phyloP scores from a whole-genome alignment of 2,888 invertebrate genomes.

The Papilio gigon region DNA sequence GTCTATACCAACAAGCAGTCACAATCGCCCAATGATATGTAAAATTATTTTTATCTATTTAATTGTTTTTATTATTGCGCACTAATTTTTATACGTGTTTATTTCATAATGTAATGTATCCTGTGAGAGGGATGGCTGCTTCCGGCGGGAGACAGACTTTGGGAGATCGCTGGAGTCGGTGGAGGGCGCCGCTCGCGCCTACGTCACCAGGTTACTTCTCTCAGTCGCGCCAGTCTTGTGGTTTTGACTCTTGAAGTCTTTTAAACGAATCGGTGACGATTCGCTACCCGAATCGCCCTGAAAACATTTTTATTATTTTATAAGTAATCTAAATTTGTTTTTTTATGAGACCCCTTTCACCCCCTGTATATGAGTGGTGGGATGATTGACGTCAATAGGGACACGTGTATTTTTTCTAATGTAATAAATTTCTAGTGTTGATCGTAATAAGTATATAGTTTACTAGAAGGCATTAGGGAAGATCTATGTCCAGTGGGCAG shows the following conservation, averaged over 20 bases:
- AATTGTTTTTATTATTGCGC: conserved; percentile 69
- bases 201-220: conserved; percentile 71
- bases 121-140: conserved; percentile 29
- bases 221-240: conserved; percentile 69
- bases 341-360: too few species aligned
- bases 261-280: conserved; percentile 83
- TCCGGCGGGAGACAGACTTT: conserved; percentile 38
- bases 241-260: conserved; percentile 78
- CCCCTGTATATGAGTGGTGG: too few species aligned
- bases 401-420: too few species aligned
- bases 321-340: too few species aligned
- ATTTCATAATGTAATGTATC: conserved; percentile 43
- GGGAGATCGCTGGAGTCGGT: conserved; percentile 43
- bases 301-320: conserved; percentile 44
- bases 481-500: too few species aligned
- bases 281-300: conserved; percentile 86
- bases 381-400: too few species aligned
- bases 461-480: too few species aligned
- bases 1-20: conserved; percentile 79
- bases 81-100: conserved; percentile 60
- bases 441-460: too few species aligned
- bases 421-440: too few species aligned
- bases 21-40: conserved; percentile 84
- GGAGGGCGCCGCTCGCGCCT: conserved; percentile 48
- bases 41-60: conserved; percentile 68